A percentile compares a stretch with the other conserved stretches of the same genome.
Conservation (phyloP, 2,888 invertebrate species). For the Volucella inanis region DNA sequence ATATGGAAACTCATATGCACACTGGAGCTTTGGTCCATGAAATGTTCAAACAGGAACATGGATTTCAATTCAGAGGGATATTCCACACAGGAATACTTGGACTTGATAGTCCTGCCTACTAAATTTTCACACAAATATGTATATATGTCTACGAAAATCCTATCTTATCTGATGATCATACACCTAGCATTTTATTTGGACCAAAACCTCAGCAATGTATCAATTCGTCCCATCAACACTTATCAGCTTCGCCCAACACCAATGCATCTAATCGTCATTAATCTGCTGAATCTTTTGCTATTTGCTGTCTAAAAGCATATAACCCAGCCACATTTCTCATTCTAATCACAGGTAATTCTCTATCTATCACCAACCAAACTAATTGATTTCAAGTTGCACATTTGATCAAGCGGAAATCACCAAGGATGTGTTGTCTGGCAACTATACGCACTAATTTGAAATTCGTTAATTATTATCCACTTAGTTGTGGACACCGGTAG, state of each 20-base stretch:
- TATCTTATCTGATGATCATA: too few species aligned
- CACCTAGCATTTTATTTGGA: too few species aligned
- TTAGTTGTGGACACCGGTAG: conserved; percentile 9
- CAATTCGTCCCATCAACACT: background rate
- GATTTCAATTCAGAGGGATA: too few species aligned
- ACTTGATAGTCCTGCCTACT: too few species aligned
- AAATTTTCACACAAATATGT: too few species aligned
- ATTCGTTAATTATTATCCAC: conserved; percentile 67
- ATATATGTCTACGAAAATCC: too few species aligned
- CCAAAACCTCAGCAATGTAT: background rate
- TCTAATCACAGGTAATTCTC: conserved; percentile 34
- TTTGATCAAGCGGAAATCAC: conserved; percentile 41
- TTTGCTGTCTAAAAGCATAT: background rate
- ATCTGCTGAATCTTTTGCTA: background rate
- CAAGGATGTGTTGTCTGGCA: conserved; percentile 29
- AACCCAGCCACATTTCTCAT: background rate
- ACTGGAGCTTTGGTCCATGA: too few species aligned
- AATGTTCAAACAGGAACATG: too few species aligned
- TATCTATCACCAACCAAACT: conserved; percentile 5
- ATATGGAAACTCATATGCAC: too few species aligned
- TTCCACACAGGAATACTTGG: too few species aligned
- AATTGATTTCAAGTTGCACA: conserved; percentile 55
- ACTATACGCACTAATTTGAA: conserved; percentile 59
- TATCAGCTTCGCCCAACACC: background rate
- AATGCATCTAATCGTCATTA: background rate